Conservation (phyloP, 2,888 invertebrate species). For the Plebejus argus region DNA sequence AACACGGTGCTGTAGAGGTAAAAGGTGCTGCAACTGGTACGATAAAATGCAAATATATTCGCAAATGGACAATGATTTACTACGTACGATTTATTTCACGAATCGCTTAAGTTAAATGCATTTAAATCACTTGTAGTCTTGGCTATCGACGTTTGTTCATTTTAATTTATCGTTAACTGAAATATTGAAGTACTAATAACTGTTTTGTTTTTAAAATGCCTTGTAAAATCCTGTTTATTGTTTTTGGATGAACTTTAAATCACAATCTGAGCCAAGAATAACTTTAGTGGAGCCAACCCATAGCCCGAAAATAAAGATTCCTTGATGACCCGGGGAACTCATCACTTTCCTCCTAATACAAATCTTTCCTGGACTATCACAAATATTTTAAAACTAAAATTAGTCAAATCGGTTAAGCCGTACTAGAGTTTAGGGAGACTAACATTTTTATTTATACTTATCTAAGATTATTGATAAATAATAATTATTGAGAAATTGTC, state of each 20-base stretch:
- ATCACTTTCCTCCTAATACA: too few relatives aligned
- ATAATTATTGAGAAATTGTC: background rate
- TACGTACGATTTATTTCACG: background rate
- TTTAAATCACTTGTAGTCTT: background rate
- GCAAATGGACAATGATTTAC: background rate
- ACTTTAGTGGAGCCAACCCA: too few relatives aligned
- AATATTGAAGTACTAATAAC: background rate
- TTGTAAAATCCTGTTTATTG: too few relatives aligned
- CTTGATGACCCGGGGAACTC: too few relatives aligned
- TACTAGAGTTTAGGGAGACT: too few relatives aligned
- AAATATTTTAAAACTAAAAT: too few relatives aligned
- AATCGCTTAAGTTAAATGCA: background rate
- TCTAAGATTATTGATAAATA: too few relatives aligned
- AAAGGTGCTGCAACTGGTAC: background rate
- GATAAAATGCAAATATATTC: slow-evolving; percentile 15
- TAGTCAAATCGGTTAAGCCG: too few relatives aligned
- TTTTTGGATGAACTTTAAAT: background rate
- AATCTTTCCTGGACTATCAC: too few relatives aligned
- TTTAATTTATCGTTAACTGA: background rate
- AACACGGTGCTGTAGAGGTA: slow-evolving; percentile 17
- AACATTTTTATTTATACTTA: too few relatives aligned
- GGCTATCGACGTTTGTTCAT: background rate
- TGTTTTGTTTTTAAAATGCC: background rate
- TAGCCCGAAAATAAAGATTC: too few relatives aligned
- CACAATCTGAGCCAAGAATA: too few relatives aligned